A percentile compares a stretch with the other conserved stretches of the same genome.
phyloP scores from a whole-genome alignment of 1,140 invertebrate genomes.

The Nomia melanderi region DNA sequence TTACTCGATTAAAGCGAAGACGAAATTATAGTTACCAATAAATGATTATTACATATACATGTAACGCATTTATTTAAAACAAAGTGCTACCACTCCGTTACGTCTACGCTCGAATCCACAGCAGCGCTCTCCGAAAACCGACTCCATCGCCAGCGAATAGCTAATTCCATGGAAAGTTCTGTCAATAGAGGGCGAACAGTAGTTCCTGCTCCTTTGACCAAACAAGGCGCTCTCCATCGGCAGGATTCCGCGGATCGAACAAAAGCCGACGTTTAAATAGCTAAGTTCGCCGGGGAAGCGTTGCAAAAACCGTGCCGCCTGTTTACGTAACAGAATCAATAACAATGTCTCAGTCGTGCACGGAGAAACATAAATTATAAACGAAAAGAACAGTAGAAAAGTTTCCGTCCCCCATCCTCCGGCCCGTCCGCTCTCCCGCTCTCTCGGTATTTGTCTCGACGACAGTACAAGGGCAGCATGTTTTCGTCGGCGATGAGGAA shows the following conservation, averaged over 20 bases:
- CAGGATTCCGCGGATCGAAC: conserved; percentile 21
- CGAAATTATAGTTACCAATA: no score
- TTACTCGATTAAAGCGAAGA: no score
- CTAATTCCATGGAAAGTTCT: neutral
- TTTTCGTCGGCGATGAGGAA: conserved; percentile 68
- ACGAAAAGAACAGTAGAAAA: conserved; percentile 50
- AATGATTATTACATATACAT: no score
- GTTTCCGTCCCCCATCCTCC: conserved; percentile 4
- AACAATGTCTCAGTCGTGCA: conserved; percentile 24
- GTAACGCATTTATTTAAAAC: no score
- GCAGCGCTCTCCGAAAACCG: no score
- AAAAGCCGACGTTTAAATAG: conserved; percentile 36
- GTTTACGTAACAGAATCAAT: conserved; percentile 46
- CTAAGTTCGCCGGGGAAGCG: conserved; percentile 18
- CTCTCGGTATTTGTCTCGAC: conserved; percentile 61
- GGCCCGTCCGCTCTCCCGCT: neutral
- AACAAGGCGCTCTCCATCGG: neutral
- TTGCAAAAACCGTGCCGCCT: conserved; percentile 21
- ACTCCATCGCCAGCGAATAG: neutral
- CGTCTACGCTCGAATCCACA: no score
- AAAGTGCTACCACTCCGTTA: no score
- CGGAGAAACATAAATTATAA: conserved; percentile 49
- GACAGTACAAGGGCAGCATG: conserved; percentile 67
- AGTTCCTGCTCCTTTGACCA: neutral
- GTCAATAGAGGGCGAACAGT: neutral